Conservation (phyloP, 2,888 invertebrate species). For the Dexiosoma caninum region DNA sequence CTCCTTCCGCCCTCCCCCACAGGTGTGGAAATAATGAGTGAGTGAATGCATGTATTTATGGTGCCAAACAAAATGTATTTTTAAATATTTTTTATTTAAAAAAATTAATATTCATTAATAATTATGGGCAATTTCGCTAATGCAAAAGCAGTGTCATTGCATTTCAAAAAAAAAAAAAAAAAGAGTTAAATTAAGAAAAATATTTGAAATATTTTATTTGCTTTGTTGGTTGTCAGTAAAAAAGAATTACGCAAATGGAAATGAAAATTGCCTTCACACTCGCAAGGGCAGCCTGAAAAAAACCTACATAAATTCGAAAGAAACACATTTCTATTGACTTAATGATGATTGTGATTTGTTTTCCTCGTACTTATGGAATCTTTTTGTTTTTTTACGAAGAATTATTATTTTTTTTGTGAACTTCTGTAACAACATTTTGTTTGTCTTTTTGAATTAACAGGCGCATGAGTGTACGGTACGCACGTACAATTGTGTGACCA, state of each 20-base stretch:
- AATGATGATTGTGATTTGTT: conserved; percentile 59
- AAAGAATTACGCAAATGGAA: conserved; percentile 41
- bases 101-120: conserved; percentile 44
- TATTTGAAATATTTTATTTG: conserved; percentile 21
- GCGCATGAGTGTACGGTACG: not conserved
- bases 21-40: too few species aligned
- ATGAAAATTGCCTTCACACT: conserved; percentile 24
- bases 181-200: conserved; percentile 68
- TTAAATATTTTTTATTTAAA: conserved; percentile 33
- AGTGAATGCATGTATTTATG: not conserved
- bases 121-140: conserved; percentile 65
- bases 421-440: not conserved
- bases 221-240: conserved; percentile 22
- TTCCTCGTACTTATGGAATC: not conserved
- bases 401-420: not conserved
- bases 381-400: not conserved
- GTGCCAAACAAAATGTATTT: conserved; percentile 31
- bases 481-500: not conserved
- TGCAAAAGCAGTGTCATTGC: conserved; percentile 70
- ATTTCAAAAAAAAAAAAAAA: too few species aligned
- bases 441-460: not conserved
- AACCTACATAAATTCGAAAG: not conserved
- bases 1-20: not conserved
- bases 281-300: not conserved
- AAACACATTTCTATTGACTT: conserved; percentile 46